A percentile compares a stretch with the other conserved stretches of the same genome.
These are phyloP conservation scores for Agapostemon virescens DNA, from an alignment of 2,888 invertebrate species.

Conservation along the genomic window DNA sequence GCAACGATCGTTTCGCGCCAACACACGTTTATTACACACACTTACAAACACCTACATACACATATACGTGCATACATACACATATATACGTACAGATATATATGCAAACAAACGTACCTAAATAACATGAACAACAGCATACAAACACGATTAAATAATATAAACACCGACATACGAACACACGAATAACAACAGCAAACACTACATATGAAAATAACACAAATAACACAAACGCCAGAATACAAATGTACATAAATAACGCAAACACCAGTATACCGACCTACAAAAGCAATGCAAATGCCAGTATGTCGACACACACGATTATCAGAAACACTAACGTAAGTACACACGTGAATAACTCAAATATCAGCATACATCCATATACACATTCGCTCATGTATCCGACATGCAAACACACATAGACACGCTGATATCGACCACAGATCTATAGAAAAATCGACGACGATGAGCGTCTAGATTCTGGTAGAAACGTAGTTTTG, in stretches of 20 bases:
- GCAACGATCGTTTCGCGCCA: not conserved
- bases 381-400: not conserved
- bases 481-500: constrained; percentile 15
- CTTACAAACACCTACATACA: not conserved
- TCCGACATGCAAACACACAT: not conserved
- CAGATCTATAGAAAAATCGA: constrained; percentile 12
- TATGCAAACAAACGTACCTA: not conserved
- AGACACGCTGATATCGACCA: not conserved
- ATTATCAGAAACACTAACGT: too few species aligned
- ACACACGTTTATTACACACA: constrained; percentile 18
- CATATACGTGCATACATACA: not conserved
- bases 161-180: not conserved
- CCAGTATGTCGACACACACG: not conserved
- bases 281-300: not conserved
- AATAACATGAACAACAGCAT: not conserved
- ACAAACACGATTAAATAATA: not conserved
- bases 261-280: not conserved
- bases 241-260: not conserved
- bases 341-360: too few species aligned
- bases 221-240: not conserved
- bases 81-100: not conserved
- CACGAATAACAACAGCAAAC: not conserved
- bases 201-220: too few species aligned
- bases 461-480: constrained; percentile 22
- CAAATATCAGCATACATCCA: not conserved